These are phyloP conservation scores for Aporophyla lueneburgensis DNA, from an alignment of 2,888 invertebrate species.

Conservation along the genomic window DNA sequence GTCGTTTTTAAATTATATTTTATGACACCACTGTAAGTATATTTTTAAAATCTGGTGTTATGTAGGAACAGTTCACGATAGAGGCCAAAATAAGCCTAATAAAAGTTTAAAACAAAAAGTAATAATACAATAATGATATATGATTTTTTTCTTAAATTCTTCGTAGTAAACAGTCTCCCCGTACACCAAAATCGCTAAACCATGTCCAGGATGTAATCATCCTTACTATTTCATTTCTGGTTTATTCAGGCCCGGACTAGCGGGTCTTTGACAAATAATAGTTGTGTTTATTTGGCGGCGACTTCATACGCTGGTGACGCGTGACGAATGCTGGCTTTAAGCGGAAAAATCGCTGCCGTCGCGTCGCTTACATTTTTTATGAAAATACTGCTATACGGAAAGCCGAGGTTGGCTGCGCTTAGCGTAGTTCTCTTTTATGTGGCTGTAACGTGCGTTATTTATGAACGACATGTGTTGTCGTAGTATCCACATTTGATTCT, in stretches of 20 bases:
- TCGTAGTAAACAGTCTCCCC: not conserved
- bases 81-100: too few species aligned
- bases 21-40: not conserved
- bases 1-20: not conserved
- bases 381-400: conserved; percentile 70
- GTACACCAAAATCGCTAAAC: conserved; percentile 2
- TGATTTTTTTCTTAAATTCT: not conserved
- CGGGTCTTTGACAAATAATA: conserved; percentile 71
- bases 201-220: conserved; percentile 23
- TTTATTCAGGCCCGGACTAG: conserved; percentile 43
- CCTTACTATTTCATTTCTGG: conserved; percentile 34
- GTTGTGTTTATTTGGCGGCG: conserved; percentile 75
- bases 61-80: not conserved
- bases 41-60: not conserved
- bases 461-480: conserved; percentile 60
- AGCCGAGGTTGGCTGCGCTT: conserved; percentile 60
- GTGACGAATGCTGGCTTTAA: conserved; percentile 77
- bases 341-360: conserved; percentile 73
- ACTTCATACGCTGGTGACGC: conserved; percentile 76
- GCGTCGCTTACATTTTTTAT: conserved; percentile 73
- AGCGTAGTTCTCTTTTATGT: conserved; percentile 60
- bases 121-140: too few species aligned
- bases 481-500: conserved; percentile 37
- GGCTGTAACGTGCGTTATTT: conserved; percentile 57
- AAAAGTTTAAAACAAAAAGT: not conserved